These are phyloP conservation scores for Paracanthobrama guichenoti DNA, from an alignment of 2,113 vertebrate species.

Conservation along the genomic window DNA sequence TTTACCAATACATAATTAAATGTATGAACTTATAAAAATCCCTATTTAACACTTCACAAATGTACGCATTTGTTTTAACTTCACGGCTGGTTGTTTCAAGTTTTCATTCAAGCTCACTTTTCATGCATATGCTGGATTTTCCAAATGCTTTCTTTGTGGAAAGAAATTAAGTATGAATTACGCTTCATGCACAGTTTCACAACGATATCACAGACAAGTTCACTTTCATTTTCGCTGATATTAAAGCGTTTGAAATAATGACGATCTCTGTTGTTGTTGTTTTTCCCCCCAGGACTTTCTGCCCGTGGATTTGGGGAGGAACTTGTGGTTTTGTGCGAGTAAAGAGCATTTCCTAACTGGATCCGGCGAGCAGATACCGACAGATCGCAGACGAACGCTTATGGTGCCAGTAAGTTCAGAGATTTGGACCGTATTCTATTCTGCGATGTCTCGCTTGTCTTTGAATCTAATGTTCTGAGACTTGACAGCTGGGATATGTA, in stretches of 20 bases:
- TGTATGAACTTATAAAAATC: not conserved
- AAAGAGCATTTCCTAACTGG: constrained; percentile 60
- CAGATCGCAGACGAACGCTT: constrained; percentile 58
- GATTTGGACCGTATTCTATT: constrained; percentile 54
- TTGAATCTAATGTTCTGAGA: not conserved
- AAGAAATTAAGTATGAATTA: not conserved
- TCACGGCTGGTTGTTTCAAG: not conserved
- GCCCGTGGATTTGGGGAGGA: constrained; percentile 58
- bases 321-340: constrained; percentile 57
- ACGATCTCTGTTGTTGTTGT: constrained; percentile 37
- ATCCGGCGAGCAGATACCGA: constrained; percentile 58
- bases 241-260: constrained; percentile 19
- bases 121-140: not conserved
- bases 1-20: not conserved
- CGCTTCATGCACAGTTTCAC: constrained; percentile 13
- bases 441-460: not conserved
- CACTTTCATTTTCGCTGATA: constrained; percentile 32
- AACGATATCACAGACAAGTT: constrained; percentile 8
- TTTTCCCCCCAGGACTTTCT: constrained; percentile 55
- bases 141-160: not conserved
- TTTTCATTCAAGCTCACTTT: not conserved
- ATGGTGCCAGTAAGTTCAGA: constrained; percentile 68
- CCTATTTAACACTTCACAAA: not conserved
- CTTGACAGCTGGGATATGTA: constrained; percentile 12
- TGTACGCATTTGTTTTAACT: not conserved